Base-by-base conservation (phyloP, 2,797 vertebrate species). In the Spea hammondii region DNA sequence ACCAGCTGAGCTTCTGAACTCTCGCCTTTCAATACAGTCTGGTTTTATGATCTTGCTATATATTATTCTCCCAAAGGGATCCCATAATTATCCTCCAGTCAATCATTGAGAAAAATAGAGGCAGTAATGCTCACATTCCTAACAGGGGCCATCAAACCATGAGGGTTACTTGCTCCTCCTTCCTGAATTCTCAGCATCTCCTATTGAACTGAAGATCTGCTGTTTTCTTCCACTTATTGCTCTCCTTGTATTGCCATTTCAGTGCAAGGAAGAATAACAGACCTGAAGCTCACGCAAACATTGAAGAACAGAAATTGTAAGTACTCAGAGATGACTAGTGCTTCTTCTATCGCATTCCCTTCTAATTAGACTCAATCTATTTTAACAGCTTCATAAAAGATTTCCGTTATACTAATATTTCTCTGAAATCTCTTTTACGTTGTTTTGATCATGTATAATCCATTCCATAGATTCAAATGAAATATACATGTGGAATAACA, bases 171-270 rank as follows among this genome's bases (percentile, higher is more conserved):
- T 10, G 75, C 79, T 82, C 79, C 79, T 82, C 79, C 79, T 82
- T 68, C 70, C 32, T 8, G 47, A 73, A 73, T 62, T 60, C 75
- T 73, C 70, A 69, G 51, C 70, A 65, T 72, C 65, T 82, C 70
- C 57, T 77, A 72, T 69, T 81, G 79, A 81, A 69, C 69, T 67
- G 70, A 73, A 72, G 79, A 74, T 77, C 72, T 82, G 44, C 70
- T 73, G 74, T 77, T 82, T 73, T 82, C 70, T 55, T 77, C 54
- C 69, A 60, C 65, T 73, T 55, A 57, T 77, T 11, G n/a, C n/a
- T 60, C 59, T 57, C 32, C 48, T 67, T 17, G 14, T 75, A 77
- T 74, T 77, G 57, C 70, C 2, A 74, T 74, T 64, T 60, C 72
- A 68, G 70, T 48, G 68, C 70, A 73, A 48, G 71, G 55, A 49